These are phyloP conservation scores for Dipodomys spectabilis DNA, from an alignment of 2,113 vertebrate species.

Conservation along the genomic window DNA sequence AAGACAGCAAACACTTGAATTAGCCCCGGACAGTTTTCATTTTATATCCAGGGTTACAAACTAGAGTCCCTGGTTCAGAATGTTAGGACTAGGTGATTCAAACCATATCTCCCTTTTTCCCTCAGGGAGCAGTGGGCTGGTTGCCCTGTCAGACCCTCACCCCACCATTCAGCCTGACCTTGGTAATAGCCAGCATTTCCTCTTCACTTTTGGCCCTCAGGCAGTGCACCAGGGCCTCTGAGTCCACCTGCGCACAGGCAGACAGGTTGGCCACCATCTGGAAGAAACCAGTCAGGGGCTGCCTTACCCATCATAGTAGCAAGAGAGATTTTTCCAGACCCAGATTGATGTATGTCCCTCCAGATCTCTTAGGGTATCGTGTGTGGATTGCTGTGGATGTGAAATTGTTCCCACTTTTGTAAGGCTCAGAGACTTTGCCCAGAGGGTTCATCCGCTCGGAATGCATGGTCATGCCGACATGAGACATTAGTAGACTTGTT, in stretches of 20 bases:
- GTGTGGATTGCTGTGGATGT: background rate
- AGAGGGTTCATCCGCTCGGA: background rate
- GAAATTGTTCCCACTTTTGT: background rate
- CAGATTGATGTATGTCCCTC: background rate
- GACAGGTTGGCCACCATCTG: conserved; percentile 85
- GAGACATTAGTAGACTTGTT: no score
- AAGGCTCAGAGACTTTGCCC: no score
- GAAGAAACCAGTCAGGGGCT: background rate
- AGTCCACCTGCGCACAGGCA: conserved; percentile 82
- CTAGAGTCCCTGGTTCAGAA: no score
- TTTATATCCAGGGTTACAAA: no score
- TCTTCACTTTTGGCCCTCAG: conserved; percentile 84
- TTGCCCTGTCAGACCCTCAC: background rate
- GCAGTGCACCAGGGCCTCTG: conserved; percentile 85
- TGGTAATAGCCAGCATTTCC: conserved; percentile 79
- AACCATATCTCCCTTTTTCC: no score
- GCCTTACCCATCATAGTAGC: background rate
- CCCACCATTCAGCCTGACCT: conserved; percentile 18
- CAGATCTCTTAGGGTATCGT: background rate
- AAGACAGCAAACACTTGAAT: no score
- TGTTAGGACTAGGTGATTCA: no score
- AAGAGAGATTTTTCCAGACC: background rate
- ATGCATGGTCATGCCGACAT: background rate
- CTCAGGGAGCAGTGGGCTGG: no score
- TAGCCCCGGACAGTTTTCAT: no score